A percentile compares a stretch with the other conserved stretches of the same genome.
phyloP scores from a whole-genome alignment of 2,888 invertebrate species.

The Autographa pulchrina region DNA sequence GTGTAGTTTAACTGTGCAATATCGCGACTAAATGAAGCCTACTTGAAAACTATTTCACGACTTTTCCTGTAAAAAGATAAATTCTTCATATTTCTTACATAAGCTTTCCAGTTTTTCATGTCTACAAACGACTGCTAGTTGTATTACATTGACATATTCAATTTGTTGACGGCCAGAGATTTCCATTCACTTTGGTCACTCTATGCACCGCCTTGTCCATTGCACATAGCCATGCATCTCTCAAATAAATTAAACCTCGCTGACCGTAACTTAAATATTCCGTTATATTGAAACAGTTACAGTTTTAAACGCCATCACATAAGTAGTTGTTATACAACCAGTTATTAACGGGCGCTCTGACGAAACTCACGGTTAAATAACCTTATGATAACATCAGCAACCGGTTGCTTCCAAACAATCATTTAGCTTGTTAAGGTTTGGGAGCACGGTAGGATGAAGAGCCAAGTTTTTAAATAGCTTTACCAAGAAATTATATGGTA shows the following conservation, averaged over 20 bases:
- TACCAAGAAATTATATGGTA: background rate
- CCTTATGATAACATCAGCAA: slow-evolving; percentile 53
- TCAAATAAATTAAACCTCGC: background rate
- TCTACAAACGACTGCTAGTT: too few species aligned
- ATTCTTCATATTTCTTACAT: too few species aligned
- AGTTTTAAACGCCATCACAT: slow-evolving; percentile 46
- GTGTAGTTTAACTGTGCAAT: too few species aligned
- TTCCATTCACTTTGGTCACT: too few species aligned
- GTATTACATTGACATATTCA: too few species aligned
- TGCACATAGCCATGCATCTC: background rate
- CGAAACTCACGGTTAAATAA: slow-evolving; percentile 58
- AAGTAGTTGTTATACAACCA: slow-evolving; percentile 54
- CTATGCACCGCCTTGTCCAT: background rate
- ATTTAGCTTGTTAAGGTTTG: slow-evolving; percentile 38
- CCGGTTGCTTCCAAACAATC: slow-evolving; percentile 51
- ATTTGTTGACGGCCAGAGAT: too few species aligned
- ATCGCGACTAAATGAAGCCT: too few species aligned
- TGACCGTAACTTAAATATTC: slow-evolving; percentile 38
- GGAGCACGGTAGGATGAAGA: background rate
- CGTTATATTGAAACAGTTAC: slow-evolving; percentile 51
- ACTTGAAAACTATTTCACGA: too few species aligned
- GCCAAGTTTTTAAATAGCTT: slow-evolving; percentile 7
- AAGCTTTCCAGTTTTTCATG: too few species aligned
- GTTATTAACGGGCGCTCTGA: slow-evolving; percentile 58
- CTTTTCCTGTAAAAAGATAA: too few species aligned